Evolutionary conservation across 2,888 invertebrate genomes (phyloP), one percentile per base, ranked within the genome.

Genomic region (Sarcophaga caerulescens): DNA sequence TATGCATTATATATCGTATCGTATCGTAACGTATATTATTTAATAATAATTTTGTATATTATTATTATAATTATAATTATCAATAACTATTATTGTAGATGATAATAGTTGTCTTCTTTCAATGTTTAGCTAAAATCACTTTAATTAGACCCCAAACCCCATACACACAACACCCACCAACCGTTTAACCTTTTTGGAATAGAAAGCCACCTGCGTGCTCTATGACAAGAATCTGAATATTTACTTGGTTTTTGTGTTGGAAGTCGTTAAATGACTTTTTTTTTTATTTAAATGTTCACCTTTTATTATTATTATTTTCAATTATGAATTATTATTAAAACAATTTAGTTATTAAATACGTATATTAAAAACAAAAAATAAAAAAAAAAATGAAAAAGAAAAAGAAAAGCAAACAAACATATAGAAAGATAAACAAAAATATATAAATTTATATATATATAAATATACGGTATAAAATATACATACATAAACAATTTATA

Each of bases 391-490:
- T 3, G 86, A 87, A 86, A 88, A 88, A 88, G 89, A 87, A 87
- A 85, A 90, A 89, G 90, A 90, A 81, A 79, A 60, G 45, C 81
- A 87, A 85, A 84, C 73, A 87, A 88, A 47, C 47, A 47, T 52
- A 63, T 52, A 63, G n/a, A 66, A 70, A 74, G 80, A 77, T 44
- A 74, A 69, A 75, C 21, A 60, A 60, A 57, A 65, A 52, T n/a
- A 78, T 47, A 35, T 69, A 35, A 70, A 70, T 62, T 65, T 76
- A 45, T 82, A 77, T 35, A 35, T 35, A 35, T 35, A 35, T 66
- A 35, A 1, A 23, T 25, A n/a, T 68, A 68, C 35, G 66, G 14
- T 23, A 44, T 68, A 44, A 77, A 63, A 45, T 52, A 83, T 52
- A 52, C 17, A 52, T 52, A 52, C 12, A 69, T 63, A 84, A 62